Conservation (phyloP, 1,140 invertebrate genomes). For the Pygmarrhopalites habei region DNA sequence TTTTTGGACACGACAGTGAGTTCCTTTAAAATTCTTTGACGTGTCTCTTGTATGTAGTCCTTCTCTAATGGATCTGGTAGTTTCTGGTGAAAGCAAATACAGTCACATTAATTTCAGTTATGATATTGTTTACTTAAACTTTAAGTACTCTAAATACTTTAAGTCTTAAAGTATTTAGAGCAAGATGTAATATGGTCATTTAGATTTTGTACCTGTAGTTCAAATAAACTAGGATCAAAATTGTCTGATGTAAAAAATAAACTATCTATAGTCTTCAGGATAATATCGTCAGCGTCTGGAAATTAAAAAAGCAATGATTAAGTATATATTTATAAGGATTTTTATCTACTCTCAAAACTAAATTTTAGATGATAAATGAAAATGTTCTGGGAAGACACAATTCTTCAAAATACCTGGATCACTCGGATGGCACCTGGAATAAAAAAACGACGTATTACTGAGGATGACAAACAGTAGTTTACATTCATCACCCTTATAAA, state of each 20-base stretch:
- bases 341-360: no score
- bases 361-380: no score
- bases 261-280: conserved; percentile 61
- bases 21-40: conserved; percentile 61
- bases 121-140: no score
- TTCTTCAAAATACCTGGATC: no score
- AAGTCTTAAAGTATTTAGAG: neutral
- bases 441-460: no score
- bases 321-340: no score
- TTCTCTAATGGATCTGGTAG: conserved; percentile 56
- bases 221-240: conserved; percentile 61
- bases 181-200: neutral
- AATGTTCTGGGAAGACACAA: no score
- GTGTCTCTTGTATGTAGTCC: conserved; percentile 59
- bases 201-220: conserved; percentile 53
- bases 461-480: no score
- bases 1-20: conserved; percentile 82
- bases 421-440: no score
- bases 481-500: no score
- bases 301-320: no score
- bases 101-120: neutral
- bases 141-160: no score
- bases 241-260: conserved; percentile 57
- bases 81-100: conserved; percentile 47
- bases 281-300: conserved; percentile 62